Evolutionary conservation across 1,140 invertebrate genomes (phyloP).

Genomic region (Trissolcus basalis): DNA sequence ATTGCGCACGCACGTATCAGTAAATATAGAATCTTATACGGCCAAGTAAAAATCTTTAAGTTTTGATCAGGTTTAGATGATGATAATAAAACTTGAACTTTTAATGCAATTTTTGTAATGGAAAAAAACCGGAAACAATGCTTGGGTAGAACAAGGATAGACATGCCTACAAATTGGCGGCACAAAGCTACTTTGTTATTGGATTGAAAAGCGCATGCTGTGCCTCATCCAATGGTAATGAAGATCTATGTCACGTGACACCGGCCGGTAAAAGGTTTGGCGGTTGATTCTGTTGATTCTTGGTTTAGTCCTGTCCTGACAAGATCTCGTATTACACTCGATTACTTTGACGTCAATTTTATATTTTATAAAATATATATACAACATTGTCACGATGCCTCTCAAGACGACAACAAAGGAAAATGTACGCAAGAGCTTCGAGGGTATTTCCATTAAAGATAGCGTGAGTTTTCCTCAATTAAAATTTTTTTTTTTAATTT

Average conservation of each 20-base stretch:
- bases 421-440: constrained; percentile 64
- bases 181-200: constrained; percentile 1
- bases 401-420: constrained; percentile 69
- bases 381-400: constrained; percentile 57
- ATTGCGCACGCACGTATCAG: too few relatives aligned
- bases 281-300: not conserved
- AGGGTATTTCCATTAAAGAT: constrained; percentile 63
- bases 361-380: constrained; percentile 1
- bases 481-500: constrained; percentile 1
- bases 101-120: not conserved
- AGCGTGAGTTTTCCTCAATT: constrained; percentile 61
- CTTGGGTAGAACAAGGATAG: too few relatives aligned
- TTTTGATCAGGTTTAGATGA: too few relatives aligned
- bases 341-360: not conserved
- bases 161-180: constrained; percentile 2
- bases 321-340: not conserved
- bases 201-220: not conserved
- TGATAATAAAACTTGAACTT: too few relatives aligned
- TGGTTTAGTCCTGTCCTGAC: not conserved
- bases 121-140: constrained; percentile 1
- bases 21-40: not conserved
- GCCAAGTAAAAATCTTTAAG: not conserved
- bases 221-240: not conserved
- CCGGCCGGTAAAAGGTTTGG: not conserved
- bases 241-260: not conserved